A percentile compares a stretch with the other conserved stretches of the same genome.
phyloP scores from a whole-genome alignment of 2,113 vertebrate species.

The Charina bottae region DNA sequence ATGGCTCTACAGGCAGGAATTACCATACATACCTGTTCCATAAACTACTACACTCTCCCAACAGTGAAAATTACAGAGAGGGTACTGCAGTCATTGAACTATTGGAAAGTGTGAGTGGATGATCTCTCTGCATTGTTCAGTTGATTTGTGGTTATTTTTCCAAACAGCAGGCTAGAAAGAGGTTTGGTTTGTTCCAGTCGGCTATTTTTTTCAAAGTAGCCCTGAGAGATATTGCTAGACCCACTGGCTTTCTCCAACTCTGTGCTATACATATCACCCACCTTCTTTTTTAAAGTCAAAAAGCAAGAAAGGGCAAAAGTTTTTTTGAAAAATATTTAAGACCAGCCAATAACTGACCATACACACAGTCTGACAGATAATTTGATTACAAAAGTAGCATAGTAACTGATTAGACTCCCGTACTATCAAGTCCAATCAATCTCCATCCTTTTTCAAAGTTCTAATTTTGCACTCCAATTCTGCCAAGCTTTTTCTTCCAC shows the following conservation, averaged over 20 bases:
- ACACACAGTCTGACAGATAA: slow-evolving; percentile 28
- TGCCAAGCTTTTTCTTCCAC: slow-evolving; percentile 71
- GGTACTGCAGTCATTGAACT: not conserved
- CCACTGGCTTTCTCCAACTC: not conserved
- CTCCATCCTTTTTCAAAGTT: not conserved
- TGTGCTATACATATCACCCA: not conserved
- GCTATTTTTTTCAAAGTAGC: not conserved
- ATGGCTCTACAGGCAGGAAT: not conserved
- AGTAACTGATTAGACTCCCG: not conserved
- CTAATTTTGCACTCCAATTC: slow-evolving; percentile 51
- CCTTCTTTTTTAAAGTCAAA: not conserved
- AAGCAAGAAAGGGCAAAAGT: not conserved
- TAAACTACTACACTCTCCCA: not conserved
- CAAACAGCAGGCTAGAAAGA: not conserved
- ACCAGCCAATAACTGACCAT: slow-evolving; percentile 41
- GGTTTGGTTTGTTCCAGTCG: not conserved
- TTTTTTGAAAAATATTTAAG: slow-evolving; percentile 43
- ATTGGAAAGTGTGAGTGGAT: not conserved
- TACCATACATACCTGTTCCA: not conserved
- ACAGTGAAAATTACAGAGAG: not conserved
- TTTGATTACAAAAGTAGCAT: slow-evolving; percentile 40
- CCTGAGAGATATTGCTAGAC: not conserved
- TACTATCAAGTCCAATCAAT: slow-evolving; percentile 4
- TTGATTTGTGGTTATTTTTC: not conserved
- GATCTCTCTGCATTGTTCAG: not conserved